Evolutionary conservation across 2,113 vertebrate genomes (phyloP).

Genomic region (Calyptommatus sinebrachiatus): DNA sequence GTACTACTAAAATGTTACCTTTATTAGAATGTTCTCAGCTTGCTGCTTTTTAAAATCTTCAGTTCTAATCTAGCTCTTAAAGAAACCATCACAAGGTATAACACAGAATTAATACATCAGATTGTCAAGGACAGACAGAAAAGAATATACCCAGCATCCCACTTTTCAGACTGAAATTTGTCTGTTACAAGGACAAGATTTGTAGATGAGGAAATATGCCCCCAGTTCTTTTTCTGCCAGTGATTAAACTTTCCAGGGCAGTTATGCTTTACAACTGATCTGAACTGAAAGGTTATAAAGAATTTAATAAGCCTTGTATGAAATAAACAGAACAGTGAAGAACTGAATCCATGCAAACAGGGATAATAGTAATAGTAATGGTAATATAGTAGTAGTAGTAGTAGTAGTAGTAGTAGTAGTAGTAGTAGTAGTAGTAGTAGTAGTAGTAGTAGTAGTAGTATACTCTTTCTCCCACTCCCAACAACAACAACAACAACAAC

Average conservation of each 20-base stretch:
- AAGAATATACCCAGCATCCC: background rate
- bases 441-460: too few species aligned
- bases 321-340: background rate
- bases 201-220: background rate
- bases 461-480: too few species aligned
- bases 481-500: too few species aligned
- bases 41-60: too few species aligned
- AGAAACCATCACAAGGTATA: too few species aligned
- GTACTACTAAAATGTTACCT: too few species aligned
- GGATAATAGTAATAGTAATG: background rate
- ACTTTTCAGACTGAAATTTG: conserved; percentile 2
- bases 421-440: too few species aligned
- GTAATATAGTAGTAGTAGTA: too few species aligned
- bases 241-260: background rate
- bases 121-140: background rate
- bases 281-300: background rate
- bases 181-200: background rate
- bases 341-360: background rate
- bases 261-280: background rate
- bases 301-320: background rate
- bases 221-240: background rate
- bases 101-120: background rate
- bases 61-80: too few species aligned
- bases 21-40: too few species aligned
- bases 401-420: too few species aligned